Conservation (phyloP, 2,888 invertebrate species). For the Sisyra terminalis region DNA sequence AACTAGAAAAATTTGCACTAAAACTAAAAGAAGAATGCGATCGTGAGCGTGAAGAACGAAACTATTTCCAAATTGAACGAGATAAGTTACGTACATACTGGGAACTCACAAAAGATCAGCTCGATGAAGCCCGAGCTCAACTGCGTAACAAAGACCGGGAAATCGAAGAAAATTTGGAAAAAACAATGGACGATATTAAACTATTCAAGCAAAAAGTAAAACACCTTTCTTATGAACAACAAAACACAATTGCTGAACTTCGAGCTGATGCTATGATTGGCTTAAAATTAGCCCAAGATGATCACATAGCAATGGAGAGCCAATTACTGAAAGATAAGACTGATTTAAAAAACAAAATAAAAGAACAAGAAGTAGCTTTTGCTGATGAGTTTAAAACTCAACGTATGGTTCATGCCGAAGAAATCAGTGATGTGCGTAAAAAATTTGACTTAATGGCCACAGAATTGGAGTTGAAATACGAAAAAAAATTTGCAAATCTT, state of each 20-base stretch:
- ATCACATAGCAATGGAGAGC: constrained; percentile 58
- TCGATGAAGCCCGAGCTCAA: constrained; percentile 67
- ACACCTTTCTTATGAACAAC: constrained; percentile 82
- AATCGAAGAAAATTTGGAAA: constrained; percentile 73
- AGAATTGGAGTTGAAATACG: constrained; percentile 53
- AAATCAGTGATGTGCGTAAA: constrained; percentile 37
- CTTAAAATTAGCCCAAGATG: constrained; percentile 69
- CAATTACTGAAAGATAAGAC: constrained; percentile 62
- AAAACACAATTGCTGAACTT: constrained; percentile 65
- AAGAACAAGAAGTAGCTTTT: constrained; percentile 51
- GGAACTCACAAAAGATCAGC: constrained; percentile 83
- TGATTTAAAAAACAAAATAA: constrained; percentile 42
- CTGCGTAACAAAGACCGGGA: constrained; percentile 66
- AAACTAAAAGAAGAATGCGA: constrained; percentile 82
- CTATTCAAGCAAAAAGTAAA: constrained; percentile 87
- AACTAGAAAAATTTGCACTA: constrained; percentile 76
- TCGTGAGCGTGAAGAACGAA: constrained; percentile 85
- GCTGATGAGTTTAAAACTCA: constrained; percentile 56
- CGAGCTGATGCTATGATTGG: constrained; percentile 72
- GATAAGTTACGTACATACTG: constrained; percentile 90
- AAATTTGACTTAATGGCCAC: constrained; percentile 49
- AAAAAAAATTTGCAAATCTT: constrained; percentile 54
- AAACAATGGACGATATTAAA: constrained; percentile 75
- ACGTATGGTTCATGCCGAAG: constrained; percentile 38
- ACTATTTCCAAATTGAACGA: constrained; percentile 87